These are phyloP conservation scores for Stichopus horrens DNA, from an alignment of 53 echinoderm and acorn worm genomes.

Conservation along the genomic window DNA sequence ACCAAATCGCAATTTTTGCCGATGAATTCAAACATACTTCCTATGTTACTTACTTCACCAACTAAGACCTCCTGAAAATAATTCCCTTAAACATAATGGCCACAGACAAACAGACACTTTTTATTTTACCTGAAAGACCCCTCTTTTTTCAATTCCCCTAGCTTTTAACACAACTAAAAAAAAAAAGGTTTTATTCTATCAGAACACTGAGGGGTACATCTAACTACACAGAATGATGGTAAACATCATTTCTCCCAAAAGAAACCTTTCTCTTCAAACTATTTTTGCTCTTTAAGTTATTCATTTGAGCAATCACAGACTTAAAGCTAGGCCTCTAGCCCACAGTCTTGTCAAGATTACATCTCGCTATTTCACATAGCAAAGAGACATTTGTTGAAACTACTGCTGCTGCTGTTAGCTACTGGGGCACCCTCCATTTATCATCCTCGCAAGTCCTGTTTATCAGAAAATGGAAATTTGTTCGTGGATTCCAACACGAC, in stretches of 20 bases:
- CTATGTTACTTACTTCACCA: too few species aligned
- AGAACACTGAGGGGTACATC: too few species aligned
- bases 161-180: too few species aligned
- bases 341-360: background rate
- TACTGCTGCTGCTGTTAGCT: conserved; percentile 31
- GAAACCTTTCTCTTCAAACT: background rate
- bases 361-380: conserved; percentile 1
- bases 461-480: conserved; percentile 39
- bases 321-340: background rate
- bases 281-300: background rate
- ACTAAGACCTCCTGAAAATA: too few species aligned
- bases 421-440: conserved; percentile 13
- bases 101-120: too few species aligned
- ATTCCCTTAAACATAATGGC: too few species aligned
- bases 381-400: background rate
- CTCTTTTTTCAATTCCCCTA: too few species aligned
- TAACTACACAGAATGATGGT: background rate
- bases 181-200: background rate
- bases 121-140: too few species aligned
- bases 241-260: background rate
- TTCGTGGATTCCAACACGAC: background rate
- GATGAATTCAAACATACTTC: too few species aligned
- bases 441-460: background rate
- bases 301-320: background rate
- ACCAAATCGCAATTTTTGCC: too few species aligned